These are phyloP conservation scores for Tetrapedia diversipes DNA, from an alignment of 2,888 invertebrate species.

Conservation along the genomic window DNA sequence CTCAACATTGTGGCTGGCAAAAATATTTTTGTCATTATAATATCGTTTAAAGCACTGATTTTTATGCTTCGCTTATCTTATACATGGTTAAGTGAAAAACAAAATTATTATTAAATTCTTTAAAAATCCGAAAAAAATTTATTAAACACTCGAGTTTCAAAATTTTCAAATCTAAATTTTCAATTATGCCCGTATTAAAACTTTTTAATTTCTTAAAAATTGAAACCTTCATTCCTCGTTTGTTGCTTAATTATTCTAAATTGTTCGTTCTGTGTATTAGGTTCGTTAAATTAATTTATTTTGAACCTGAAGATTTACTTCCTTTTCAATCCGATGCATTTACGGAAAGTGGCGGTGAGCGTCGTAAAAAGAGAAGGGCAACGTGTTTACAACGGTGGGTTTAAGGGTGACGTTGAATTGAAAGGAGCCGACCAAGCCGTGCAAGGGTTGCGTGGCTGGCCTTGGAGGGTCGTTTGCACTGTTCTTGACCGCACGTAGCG, in stretches of 20 bases:
- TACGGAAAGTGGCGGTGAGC: neutral
- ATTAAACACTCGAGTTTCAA: too few relatives aligned
- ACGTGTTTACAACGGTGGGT: constrained; percentile 3
- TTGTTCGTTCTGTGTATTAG: too few relatives aligned
- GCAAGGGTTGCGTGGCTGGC: constrained; percentile 76
- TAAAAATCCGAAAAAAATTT: too few relatives aligned
- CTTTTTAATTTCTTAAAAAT: too few relatives aligned
- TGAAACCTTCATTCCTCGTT: too few relatives aligned
- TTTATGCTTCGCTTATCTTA: too few relatives aligned
- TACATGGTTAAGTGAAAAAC: too few relatives aligned
- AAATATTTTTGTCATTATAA: neutral
- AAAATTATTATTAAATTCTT: too few relatives aligned
- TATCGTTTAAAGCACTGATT: neutral
- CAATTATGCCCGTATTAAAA: too few relatives aligned
- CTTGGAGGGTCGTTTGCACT: constrained; percentile 76
- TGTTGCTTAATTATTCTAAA: too few relatives aligned
- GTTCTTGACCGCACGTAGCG: constrained; percentile 63
- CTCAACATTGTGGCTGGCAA: neutral
- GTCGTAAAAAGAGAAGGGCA: neutral
- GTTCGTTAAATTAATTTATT: neutral
- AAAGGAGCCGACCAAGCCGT: constrained; percentile 36
- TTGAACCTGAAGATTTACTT: neutral
- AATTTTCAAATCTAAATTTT: neutral
- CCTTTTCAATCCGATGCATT: neutral
- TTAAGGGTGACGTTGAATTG: constrained; percentile 52